Evolutionary conservation across 2,113 vertebrate species (phyloP), one percentile per base, ranked within the genome.

Genomic region (Ailurus styani): DNA sequence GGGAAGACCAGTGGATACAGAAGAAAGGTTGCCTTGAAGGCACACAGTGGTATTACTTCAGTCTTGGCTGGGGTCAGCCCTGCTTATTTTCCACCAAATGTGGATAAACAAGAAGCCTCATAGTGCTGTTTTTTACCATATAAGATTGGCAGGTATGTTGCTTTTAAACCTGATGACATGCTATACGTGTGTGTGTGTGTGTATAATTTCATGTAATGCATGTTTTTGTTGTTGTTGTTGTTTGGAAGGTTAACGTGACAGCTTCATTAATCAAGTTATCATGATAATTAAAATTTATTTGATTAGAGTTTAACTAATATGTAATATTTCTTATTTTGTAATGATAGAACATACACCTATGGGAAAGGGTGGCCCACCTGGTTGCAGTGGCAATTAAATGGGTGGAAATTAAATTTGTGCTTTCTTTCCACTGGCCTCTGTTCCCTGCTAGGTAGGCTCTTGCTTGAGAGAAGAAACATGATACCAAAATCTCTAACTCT

Each of bases 231-330:
- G 45, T 93, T 29, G 13, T 55, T 88, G 79, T 83, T 62, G 2
- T 64, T 70, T 92, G 72, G 64, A n/a, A 82, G 34, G 23, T 37
- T 77, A 68, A 96, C 77, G 40, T 75, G 27, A 85, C 5, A 90
- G 50, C 3, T 83, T 89, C 55, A 75, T 50, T 82, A 93, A 64
- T 66, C 54, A 72, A 87, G 42, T 62, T 87, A 79, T 79, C 31
- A 70, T 37, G 50, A 45, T 57, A 78, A 94, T 81, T 95, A 95
- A 93, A 94, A 95, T 45, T 31, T 37, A 72, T 52, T 54, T 90
- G 20, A 81, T 72, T 90, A 75, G 13, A 64, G 50, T 75, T 87
- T 79, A 55, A 54, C 45, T 79, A 81, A 18, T 40, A 79, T 57
- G 10, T 94, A 37, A 62, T 68, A 34, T 50, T 55, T 79, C 23